These are phyloP conservation scores for Choreutis nemorana DNA, from an alignment of 2,888 invertebrate genomes.

Conservation along the genomic window DNA sequence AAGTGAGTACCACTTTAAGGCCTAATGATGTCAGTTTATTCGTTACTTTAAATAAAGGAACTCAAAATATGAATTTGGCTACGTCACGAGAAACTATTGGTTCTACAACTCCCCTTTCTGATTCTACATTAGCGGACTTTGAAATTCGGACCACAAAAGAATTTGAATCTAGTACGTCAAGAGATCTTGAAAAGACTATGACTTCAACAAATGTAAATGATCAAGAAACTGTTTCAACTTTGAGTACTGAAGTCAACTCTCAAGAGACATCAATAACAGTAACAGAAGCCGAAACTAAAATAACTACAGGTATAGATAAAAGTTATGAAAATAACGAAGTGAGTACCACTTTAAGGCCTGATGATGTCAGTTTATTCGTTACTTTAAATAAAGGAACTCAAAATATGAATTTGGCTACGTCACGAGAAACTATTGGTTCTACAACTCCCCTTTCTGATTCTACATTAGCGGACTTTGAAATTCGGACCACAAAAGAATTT, in stretches of 20 bases:
- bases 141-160: background rate
- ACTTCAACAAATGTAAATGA: background rate
- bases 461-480: background rate
- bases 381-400: too few relatives aligned
- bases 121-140: background rate
- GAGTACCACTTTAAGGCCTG: too few relatives aligned
- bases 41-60: too few relatives aligned
- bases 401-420: background rate
- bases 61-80: background rate
- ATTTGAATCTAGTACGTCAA: background rate
- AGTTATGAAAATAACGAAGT: too few relatives aligned
- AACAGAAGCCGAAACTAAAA: too few relatives aligned
- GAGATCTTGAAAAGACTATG: background rate
- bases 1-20: too few relatives aligned
- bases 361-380: too few relatives aligned
- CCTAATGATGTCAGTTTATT: too few relatives aligned
- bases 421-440: background rate
- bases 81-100: background rate
- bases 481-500: background rate
- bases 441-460: background rate
- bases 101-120: background rate
- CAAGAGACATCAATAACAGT: too few relatives aligned
- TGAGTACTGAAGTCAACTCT: too few relatives aligned
- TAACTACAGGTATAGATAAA: too few relatives aligned
- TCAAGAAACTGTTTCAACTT: background rate